A percentile compares a stretch with the other conserved stretches of the same genome.
These are phyloP conservation scores for Sterrhoptilus dennistouni DNA, from an alignment of 2,113 vertebrate species.

Conservation along the genomic window DNA sequence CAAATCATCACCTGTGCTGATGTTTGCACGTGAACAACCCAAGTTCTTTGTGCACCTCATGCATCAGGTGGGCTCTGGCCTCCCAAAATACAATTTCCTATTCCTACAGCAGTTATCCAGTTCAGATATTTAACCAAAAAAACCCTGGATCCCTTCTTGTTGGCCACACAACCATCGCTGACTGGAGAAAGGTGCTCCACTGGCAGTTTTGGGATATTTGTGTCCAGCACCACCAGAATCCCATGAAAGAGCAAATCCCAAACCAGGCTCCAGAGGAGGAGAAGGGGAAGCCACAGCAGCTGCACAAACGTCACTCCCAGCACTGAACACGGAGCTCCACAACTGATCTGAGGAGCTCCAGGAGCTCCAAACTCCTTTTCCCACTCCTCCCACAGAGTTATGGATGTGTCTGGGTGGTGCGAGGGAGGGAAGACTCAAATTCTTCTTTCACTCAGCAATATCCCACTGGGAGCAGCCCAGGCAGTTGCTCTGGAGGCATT, in stretches of 20 bases:
- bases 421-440: not conserved
- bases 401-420: fast-evolving
- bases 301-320: fast-evolving
- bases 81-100: not conserved
- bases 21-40: fast-evolving
- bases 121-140: not conserved
- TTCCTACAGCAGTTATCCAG: not conserved
- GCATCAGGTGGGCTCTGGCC: not conserved
- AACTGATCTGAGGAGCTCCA: not conserved
- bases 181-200: not conserved
- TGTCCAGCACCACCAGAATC: not conserved
- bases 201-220: not conserved
- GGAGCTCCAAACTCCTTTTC: not conserved
- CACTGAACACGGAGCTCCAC: fast-evolving
- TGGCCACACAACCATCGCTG: too few relatives aligned
- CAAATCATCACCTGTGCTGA: not conserved
- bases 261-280: not conserved
- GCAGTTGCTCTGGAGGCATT: not conserved
- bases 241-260: not conserved
- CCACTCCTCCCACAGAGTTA: not conserved
- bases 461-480: not conserved
- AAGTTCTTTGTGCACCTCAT: not conserved
- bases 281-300: not conserved
- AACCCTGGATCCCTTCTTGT: not conserved
- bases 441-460: not conserved